A percentile compares a stretch with the other conserved stretches of the same genome.
Evolutionary conservation across 2,888 invertebrate genomes (phyloP).

Genomic region (Xanthia icteritia): DNA sequence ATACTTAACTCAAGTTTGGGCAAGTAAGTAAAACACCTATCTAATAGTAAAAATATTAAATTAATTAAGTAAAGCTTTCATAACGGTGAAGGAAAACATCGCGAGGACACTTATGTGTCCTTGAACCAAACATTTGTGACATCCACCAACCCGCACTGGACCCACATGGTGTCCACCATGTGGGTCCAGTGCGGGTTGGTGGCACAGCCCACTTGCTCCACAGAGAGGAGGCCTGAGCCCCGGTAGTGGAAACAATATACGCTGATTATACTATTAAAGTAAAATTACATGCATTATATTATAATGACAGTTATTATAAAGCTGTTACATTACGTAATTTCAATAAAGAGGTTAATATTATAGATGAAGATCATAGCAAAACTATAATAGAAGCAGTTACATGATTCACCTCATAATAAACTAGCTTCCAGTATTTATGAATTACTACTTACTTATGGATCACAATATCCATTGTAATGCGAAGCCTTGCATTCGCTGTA

Average conservation of each 20-base stretch:
- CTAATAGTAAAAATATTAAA: background rate
- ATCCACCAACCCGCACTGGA: background rate
- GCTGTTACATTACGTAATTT: constrained; percentile 17
- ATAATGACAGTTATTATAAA: constrained; percentile 7
- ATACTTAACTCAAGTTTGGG: constrained; percentile 78
- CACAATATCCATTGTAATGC: constrained; percentile 33
- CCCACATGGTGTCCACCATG: background rate
- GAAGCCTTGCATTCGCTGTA: constrained; percentile 34
- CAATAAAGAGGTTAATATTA: constrained; percentile 4
- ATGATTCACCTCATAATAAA: constrained; percentile 34
- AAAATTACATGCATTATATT: background rate
- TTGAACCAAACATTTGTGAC: background rate
- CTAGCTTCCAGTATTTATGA: constrained; percentile 26
- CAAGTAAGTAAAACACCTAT: constrained; percentile 73
- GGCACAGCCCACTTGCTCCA: background rate
- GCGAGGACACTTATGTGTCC: background rate
- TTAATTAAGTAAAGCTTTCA: background rate
- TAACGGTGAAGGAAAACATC: background rate
- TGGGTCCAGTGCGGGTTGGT: too few species aligned
- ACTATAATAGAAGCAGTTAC: constrained; percentile 4
- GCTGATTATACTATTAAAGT: background rate
- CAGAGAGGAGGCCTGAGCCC: background rate
- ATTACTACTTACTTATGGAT: constrained; percentile 26
- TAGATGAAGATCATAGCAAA: constrained; percentile 6
- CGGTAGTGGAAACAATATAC: too few species aligned